A percentile compares a stretch with the other conserved stretches of the same genome.
phyloP scores from a whole-genome alignment of 2,113 vertebrate species.

The Nothobranchius furzeri region DNA sequence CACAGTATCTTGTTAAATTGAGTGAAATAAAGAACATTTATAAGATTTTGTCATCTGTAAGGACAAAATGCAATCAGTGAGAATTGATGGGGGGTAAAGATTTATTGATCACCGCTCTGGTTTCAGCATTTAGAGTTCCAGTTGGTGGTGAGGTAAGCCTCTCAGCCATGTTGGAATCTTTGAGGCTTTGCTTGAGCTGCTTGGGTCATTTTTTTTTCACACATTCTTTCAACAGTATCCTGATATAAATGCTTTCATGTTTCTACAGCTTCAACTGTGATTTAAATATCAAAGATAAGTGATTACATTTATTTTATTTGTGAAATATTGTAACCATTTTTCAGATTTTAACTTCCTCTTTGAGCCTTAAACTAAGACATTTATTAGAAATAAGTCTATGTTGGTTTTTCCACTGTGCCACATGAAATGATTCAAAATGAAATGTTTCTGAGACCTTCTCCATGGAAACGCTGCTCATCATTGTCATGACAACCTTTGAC shows the following conservation, averaged over 20 bases:
- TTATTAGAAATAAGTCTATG: conserved; percentile 32
- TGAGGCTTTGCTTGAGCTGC: neutral
- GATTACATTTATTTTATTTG: neutral
- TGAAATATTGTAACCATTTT: no score
- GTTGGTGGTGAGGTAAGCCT: neutral
- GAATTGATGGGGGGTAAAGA: neutral
- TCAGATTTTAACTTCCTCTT: conserved; percentile 1
- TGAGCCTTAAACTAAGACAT: conserved; percentile 3
- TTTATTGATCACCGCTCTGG: neutral
- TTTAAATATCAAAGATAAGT: conserved; percentile 2
- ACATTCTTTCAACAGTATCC: neutral
- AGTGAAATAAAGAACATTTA: no score
- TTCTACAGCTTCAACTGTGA: neutral
- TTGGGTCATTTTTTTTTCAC: no score
- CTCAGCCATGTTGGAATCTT: no score
- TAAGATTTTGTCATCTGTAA: no score
- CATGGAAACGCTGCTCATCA: conserved; percentile 80
- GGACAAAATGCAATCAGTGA: neutral
- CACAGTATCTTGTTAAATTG: no score
- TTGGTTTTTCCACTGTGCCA: conserved; percentile 18
- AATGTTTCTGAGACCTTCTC: conserved; percentile 69
- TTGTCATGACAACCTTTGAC: conserved; percentile 80
- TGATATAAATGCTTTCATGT: neutral
- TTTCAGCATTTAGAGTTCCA: neutral
- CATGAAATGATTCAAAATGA: conserved; percentile 45